Evolutionary conservation across 2,888 invertebrate species (phyloP).

Genomic region (Punctoribates punctum): DNA sequence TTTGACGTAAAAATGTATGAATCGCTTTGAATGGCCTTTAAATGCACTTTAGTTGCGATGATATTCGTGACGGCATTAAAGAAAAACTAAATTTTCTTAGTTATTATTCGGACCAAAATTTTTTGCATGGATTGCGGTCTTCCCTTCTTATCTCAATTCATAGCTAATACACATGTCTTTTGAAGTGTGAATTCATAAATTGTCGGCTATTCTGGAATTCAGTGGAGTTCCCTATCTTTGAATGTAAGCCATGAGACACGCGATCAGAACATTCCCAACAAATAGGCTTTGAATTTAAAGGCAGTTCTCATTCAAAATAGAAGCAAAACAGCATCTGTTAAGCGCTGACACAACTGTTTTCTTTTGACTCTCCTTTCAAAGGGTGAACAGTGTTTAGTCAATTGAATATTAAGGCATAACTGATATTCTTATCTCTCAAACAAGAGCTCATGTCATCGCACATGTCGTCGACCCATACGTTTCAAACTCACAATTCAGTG

Average conservation of each 20-base stretch:
- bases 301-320: conserved; percentile 1
- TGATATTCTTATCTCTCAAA: background rate
- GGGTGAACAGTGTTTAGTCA: background rate
- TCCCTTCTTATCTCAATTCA: conserved; percentile 1
- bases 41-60: background rate
- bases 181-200: conserved; percentile 25
- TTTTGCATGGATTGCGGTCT: background rate
- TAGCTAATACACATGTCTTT: conserved; percentile 1
- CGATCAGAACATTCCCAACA: background rate
- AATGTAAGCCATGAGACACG: background rate
- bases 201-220: conserved; percentile 8
- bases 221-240: background rate
- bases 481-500: background rate
- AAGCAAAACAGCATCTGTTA: conserved; percentile 1
- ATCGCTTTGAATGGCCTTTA: no score
- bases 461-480: background rate
- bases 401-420: conserved; percentile 9
- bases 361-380: background rate
- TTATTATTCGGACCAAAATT: background rate
- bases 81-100: background rate
- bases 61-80: background rate
- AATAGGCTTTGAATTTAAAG: background rate
- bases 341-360: background rate
- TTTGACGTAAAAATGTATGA: no score
- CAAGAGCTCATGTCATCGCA: background rate